phyloP scores from a whole-genome alignment of 2,888 invertebrate genomes.

The Eupelmus urozonus region DNA sequence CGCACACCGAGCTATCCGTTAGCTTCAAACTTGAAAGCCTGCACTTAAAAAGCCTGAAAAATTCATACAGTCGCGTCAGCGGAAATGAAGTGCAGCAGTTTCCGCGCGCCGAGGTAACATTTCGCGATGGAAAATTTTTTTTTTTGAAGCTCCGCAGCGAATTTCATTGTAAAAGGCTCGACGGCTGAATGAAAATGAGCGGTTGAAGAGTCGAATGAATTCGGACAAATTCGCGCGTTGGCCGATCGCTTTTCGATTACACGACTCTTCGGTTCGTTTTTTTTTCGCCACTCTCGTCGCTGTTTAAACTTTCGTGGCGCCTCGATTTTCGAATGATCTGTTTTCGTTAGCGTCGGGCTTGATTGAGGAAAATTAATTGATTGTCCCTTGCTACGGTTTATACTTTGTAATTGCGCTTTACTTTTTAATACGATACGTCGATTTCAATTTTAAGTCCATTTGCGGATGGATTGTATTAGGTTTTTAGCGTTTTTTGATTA shows the following conservation, averaged over 20 bases:
- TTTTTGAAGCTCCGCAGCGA: no score
- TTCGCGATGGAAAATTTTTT: no score
- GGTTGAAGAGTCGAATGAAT: conserved; percentile 9
- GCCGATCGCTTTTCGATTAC: not conserved
- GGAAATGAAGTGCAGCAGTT: conserved; percentile 6
- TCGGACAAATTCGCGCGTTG: not conserved
- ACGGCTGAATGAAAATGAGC: no score
- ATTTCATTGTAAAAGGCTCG: no score
- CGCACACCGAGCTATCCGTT: not conserved
- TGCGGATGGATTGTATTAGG: no score
- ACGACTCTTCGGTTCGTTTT: conserved; percentile 11
- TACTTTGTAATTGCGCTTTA: conserved; percentile 25
- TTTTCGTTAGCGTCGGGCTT: conserved; percentile 1
- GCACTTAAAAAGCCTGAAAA: not conserved
- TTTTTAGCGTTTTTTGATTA: no score
- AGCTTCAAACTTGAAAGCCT: not conserved
- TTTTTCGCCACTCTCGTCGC: conserved; percentile 10
- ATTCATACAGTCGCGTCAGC: not conserved
- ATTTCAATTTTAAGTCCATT: conserved; percentile 32
- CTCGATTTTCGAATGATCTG: conserved; percentile 9
- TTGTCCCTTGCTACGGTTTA: not conserved
- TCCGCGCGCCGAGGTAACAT: no score
- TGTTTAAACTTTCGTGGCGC: not conserved
- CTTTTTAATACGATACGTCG: conserved; percentile 21
- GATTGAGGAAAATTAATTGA: conserved; percentile 32